Evolutionary conservation across 2,113 vertebrate species (phyloP).

Genomic region (Brachirus orientalis): DNA sequence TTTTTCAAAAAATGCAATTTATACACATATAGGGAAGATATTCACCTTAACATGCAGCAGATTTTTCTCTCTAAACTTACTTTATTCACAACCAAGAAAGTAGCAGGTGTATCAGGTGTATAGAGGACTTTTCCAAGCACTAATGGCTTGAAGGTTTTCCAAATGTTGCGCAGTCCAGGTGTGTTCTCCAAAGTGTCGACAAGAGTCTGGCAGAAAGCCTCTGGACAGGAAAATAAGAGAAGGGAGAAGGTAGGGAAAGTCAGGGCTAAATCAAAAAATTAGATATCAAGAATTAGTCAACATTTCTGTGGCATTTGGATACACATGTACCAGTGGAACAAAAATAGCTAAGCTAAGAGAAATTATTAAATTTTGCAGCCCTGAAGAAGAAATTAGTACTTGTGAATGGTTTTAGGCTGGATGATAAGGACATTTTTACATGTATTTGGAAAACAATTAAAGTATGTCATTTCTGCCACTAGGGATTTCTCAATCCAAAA

Average conservation of each 20-base stretch:
- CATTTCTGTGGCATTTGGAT: not conserved
- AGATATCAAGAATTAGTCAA: not conserved
- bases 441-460: too few relatives aligned
- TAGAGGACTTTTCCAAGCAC: slow-evolving; percentile 93
- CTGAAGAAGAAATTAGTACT: too few relatives aligned
- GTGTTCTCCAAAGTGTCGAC: slow-evolving; percentile 88
- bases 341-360: not conserved
- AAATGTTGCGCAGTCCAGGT: slow-evolving; percentile 88
- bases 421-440: too few relatives aligned
- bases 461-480: too few relatives aligned
- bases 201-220: slow-evolving; percentile 90
- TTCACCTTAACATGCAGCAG: not conserved
- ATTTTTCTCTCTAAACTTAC: slow-evolving; percentile 71
- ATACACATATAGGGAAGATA: not conserved
- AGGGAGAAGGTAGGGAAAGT: slow-evolving; percentile 22
- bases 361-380: not conserved
- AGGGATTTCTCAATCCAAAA: too few relatives aligned
- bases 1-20: not conserved
- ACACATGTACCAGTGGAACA: not conserved
- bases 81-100: slow-evolving; percentile 87
- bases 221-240: slow-evolving; percentile 67
- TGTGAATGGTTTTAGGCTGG: too few relatives aligned
- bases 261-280: not conserved
- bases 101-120: slow-evolving; percentile 89
- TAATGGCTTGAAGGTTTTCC: slow-evolving; percentile 91